Evolutionary conservation across 2,113 vertebrate species (phyloP).

Genomic region (Microcebus lehilahytsara): DNA sequence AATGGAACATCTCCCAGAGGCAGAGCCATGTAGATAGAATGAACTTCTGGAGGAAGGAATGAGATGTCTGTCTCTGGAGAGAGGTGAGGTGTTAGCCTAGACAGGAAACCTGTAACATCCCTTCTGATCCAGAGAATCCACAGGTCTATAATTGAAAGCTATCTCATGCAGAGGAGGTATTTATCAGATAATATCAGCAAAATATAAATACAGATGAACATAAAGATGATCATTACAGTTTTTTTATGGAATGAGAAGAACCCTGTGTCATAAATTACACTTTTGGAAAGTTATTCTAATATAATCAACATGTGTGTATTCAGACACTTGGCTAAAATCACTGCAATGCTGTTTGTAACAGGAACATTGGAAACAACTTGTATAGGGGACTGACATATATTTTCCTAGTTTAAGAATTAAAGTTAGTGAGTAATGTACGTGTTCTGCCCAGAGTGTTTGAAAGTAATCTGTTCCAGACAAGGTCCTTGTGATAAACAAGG

Average conservation of each 20-base stretch:
- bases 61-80: not conserved
- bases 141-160: too few species aligned
- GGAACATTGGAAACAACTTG: not conserved
- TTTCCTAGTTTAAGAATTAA: too few species aligned
- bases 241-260: not conserved
- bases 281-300: not conserved
- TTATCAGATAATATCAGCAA: not conserved
- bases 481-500: too few species aligned
- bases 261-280: not conserved
- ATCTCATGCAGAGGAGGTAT: not conserved
- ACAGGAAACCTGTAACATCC: not conserved
- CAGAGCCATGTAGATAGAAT: not conserved
- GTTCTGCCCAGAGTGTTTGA: too few species aligned
- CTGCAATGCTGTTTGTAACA: not conserved
- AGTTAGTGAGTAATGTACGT: too few species aligned
- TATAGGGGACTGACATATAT: too few species aligned
- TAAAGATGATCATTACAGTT: too few species aligned
- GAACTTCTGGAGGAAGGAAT: not conserved
- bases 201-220: too few species aligned
- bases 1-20: not conserved
- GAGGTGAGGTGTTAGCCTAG: rapidly evolving
- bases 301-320: rapidly evolving
- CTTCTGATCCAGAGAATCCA: not conserved
- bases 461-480: too few species aligned
- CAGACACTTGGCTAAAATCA: not conserved